Conservation (phyloP, 1,140 invertebrate species). For the Nasonia giraulti region DNA sequence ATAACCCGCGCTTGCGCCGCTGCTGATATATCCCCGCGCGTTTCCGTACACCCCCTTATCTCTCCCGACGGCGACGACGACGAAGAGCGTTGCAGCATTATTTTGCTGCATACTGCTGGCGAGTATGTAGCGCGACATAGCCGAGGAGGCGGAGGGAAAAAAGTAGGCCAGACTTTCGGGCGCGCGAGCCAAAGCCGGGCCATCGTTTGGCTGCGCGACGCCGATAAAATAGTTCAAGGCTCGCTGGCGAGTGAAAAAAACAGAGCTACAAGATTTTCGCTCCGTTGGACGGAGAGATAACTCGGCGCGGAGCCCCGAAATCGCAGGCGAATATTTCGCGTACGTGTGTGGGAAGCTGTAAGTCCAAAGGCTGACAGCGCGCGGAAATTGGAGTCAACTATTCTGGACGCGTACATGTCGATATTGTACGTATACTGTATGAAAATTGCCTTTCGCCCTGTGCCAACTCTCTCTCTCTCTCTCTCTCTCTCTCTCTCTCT, state of each 20-base stretch:
- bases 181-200: not conserved
- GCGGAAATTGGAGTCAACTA: slow-evolving; percentile 15
- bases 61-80: too few species aligned
- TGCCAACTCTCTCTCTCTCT: not conserved
- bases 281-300: not conserved
- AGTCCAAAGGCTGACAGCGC: not conserved
- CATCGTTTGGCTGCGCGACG: slow-evolving; percentile 3
- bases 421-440: not conserved
- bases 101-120: slow-evolving; percentile 3
- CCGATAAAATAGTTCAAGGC: slow-evolving; percentile 23
- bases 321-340: not conserved
- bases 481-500: too few species aligned
- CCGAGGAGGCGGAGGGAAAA: not conserved
- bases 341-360: not conserved
- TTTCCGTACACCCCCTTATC: not conserved
- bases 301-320: not conserved
- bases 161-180: slow-evolving; percentile 11
- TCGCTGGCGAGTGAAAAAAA: not conserved
- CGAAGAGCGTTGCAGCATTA: not conserved
- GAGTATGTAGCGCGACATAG: not conserved
- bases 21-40: too few species aligned
- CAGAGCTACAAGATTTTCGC: not conserved
- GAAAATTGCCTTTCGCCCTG: slow-evolving; percentile 16
- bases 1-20: too few species aligned
- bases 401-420: not conserved